Percentiles rank a stretch among this genome's conserved stretches.
Conservation (phyloP, 2,888 invertebrate species). For the Anorthoa munda region DNA sequence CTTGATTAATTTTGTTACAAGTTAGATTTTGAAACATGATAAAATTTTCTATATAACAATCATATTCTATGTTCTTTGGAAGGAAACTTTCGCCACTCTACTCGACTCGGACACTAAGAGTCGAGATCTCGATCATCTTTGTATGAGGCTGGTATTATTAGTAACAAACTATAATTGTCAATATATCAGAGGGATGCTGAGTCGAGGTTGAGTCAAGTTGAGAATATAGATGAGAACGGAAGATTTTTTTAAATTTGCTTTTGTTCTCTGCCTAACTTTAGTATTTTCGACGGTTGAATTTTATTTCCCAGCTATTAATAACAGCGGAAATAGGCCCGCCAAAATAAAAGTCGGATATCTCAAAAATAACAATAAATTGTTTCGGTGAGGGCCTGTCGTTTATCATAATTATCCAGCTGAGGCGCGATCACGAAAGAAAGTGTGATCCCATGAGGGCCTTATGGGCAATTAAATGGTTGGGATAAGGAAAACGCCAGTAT, state of each 20-base stretch:
- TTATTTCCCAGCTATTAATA: neutral
- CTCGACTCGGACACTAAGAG: no score
- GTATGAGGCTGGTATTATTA: no score
- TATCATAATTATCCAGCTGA: slow-evolving; percentile 45
- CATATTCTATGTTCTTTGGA: neutral
- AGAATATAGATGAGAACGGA: no score
- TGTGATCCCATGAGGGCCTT: slow-evolving; percentile 10
- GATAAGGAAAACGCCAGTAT: slow-evolving; percentile 7
- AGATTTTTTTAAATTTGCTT: neutral
- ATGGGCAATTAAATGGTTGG: slow-evolving; percentile 18
- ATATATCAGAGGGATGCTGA: no score
- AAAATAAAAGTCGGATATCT: slow-evolving; percentile 22
- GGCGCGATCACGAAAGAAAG: slow-evolving; percentile 16
- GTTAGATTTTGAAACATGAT: neutral
- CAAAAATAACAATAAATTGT: slow-evolving; percentile 46
- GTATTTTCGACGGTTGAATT: neutral
- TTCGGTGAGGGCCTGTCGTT: slow-evolving; percentile 24
- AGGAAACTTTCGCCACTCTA: neutral
- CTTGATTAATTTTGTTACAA: slow-evolving; percentile 16
- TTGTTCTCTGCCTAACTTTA: no score
- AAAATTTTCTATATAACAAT: neutral
- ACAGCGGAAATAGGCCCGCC: neutral
- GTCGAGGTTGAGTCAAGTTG: no score
- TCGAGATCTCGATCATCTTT: no score
- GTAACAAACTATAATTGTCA: no score